Base-by-base conservation (phyloP, 2,113 vertebrate species). In the Rana temporaria region DNA sequence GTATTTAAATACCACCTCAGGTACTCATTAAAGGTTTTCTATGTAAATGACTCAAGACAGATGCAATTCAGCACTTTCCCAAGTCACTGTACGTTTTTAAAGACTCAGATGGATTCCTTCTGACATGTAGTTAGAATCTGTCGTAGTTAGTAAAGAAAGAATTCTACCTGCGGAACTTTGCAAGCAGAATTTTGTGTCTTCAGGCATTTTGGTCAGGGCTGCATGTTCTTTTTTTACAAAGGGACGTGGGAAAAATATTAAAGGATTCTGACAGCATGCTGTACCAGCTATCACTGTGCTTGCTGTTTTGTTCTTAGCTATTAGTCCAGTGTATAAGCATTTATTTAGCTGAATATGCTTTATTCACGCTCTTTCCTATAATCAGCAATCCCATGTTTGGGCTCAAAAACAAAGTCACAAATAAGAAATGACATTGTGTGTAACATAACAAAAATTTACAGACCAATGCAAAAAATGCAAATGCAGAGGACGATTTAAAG, bases 81-180 rank as follows among this genome's bases (percentile, higher is more conserved):
- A 55, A 64, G 79, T 82, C 52, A 71, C 69, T 71, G 48, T 63
- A 82, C 65, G 38, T 73, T 65, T 82, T 52, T 81, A 82, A 82
- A 64, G 69, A 38, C 26, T 73, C 60, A 73, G 65, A 73, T 74
- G 59, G 69, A 82, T 82, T 82, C 63, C 69, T 73, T 74, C 16
- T 74, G 80, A 73, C 80, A 74, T 74, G 60, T 66, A 22, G 26
- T 71, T 74, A 53, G 60, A 82, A 82, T 82, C 70, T 38, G 17
- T 74, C 57, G 17, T 73, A 55, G 22, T 66, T 74, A 74, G 70
- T 20, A 78, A 24, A 42, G 65, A 38, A 80, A 62, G 63, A 17
- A 65, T 62, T 57, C 59, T 18, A 65, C 65, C 64, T 17, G 48
- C 19, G 53, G 77, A 57, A 57, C 19, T 53, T 52, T 62, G 59